phyloP scores from a whole-genome alignment of 2,888 invertebrate genomes.

The Epinotia nisella region DNA sequence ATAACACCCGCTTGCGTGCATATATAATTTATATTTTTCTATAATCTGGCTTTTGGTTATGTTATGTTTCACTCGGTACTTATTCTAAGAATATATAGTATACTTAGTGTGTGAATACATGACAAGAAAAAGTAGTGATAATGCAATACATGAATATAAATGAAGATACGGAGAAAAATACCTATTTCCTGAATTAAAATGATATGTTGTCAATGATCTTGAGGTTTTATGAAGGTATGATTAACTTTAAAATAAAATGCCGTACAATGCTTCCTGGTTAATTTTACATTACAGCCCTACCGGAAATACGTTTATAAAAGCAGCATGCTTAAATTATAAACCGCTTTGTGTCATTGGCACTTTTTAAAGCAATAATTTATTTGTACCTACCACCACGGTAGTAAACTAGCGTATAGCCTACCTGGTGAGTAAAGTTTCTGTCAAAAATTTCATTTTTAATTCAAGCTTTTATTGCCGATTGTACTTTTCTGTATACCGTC shows the following conservation, averaged over 20 bases:
- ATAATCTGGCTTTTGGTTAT: not conserved
- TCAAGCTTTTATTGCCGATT: too few species aligned
- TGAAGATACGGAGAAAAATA: not conserved
- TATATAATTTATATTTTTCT: not conserved
- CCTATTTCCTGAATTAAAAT: conserved; percentile 10
- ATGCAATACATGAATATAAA: not conserved
- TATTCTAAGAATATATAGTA: too few species aligned
- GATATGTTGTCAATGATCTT: conserved; percentile 17
- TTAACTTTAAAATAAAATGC: conserved; percentile 32
- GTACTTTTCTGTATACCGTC: too few species aligned
- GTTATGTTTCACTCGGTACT: not conserved
- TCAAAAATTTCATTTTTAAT: too few species aligned
- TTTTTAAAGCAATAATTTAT: not conserved
- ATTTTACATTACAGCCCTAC: conserved; percentile 9
- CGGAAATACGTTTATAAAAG: conserved; percentile 15
- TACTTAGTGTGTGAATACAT: not conserved
- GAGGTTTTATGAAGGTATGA: conserved; percentile 33
- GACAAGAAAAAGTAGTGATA: too few species aligned
- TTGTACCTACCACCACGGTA: not conserved
- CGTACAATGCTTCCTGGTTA: conserved; percentile 19
- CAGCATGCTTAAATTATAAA: not conserved
- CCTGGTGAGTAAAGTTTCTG: too few species aligned
- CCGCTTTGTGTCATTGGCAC: not conserved
- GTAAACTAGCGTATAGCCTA: not conserved
- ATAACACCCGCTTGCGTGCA: not conserved